Conservation (phyloP, 2,888 invertebrate genomes). For the Sesamia inferens region DNA sequence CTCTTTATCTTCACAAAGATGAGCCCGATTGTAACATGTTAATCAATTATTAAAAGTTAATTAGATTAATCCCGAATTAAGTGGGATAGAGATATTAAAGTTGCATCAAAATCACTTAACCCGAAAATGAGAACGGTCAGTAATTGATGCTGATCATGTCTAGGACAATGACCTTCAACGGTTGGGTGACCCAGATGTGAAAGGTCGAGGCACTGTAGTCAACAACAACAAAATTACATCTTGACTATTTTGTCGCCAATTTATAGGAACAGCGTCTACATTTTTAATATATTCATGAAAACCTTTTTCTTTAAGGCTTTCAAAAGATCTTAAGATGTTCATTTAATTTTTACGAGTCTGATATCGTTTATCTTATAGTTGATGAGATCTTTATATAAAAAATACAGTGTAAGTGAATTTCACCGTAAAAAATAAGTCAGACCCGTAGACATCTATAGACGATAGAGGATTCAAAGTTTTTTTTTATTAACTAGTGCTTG, state of each 20-base stretch:
- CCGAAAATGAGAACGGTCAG: conserved; percentile 22
- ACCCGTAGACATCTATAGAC: background rate
- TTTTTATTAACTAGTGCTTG: no score
- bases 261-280: conserved; percentile 17
- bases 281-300: conserved; percentile 43
- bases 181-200: conserved; percentile 48
- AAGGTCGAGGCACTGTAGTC: conserved; percentile 27
- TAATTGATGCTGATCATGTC: conserved; percentile 18
- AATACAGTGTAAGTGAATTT: background rate
- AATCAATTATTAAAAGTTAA: conserved; percentile 8
- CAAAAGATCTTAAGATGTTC: background rate
- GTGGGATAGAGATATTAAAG: conserved; percentile 3
- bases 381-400: conserved; percentile 28
- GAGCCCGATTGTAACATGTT: background rate
- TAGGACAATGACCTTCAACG: conserved; percentile 30
- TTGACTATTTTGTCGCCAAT: conserved; percentile 30
- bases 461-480: background rate
- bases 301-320: conserved; percentile 14
- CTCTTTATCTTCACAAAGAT: background rate
- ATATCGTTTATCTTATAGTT: conserved; percentile 30
- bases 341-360: conserved; percentile 24
- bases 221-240: conserved; percentile 50
- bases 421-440: background rate
- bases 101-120: conserved; percentile 28
- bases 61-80: conserved; percentile 5